These are phyloP conservation scores for Ploceus nigricollis DNA, from an alignment of 2,113 vertebrate species.

Conservation along the genomic window DNA sequence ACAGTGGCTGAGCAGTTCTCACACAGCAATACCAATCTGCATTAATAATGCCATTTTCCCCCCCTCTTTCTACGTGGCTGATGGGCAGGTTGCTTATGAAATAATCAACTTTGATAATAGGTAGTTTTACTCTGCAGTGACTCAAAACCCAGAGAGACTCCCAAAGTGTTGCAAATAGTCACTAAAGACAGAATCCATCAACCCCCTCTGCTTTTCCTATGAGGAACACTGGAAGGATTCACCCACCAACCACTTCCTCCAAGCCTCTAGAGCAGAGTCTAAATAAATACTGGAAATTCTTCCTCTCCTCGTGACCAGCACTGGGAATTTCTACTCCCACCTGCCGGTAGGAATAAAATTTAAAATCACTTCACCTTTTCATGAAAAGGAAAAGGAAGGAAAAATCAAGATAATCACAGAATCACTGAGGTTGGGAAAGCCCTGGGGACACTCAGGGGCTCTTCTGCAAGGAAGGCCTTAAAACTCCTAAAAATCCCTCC, in stretches of 20 bases:
- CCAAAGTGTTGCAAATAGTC: background rate
- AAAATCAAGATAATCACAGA: background rate
- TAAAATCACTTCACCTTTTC: background rate
- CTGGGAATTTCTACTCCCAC: background rate
- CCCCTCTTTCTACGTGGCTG: background rate
- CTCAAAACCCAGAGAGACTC: background rate
- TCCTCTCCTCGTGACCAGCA: background rate
- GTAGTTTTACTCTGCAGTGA: background rate
- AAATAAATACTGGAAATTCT: background rate
- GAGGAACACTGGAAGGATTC: background rate
- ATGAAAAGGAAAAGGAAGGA: background rate
- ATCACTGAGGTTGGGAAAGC: background rate
- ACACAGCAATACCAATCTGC: background rate
- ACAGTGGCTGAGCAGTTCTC: conserved; percentile 37
- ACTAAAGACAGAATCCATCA: background rate
- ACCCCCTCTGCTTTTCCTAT: background rate
- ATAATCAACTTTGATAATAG: background rate
- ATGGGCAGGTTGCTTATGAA: conserved; percentile 15
- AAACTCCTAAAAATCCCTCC: background rate
- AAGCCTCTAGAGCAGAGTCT: background rate
- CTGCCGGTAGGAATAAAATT: background rate
- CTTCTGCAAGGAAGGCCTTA: background rate
- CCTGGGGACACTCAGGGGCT: background rate
- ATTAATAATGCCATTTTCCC: background rate
- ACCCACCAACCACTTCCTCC: background rate